These are phyloP conservation scores for Gonatopus flavifemur DNA, from an alignment of 1,140 invertebrate species.

Conservation along the genomic window DNA sequence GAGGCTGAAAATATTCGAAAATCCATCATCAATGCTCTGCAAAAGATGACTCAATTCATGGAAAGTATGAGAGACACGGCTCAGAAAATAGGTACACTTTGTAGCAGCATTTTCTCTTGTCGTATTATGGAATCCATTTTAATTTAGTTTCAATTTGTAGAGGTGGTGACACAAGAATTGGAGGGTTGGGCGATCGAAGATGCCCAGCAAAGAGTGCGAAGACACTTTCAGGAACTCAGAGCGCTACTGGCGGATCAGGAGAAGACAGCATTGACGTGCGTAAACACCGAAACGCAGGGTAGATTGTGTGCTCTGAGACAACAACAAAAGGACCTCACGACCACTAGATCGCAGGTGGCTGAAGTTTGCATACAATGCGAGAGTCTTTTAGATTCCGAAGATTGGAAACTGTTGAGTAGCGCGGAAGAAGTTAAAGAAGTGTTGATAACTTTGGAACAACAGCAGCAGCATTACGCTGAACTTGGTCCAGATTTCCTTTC, in stretches of 20 bases:
- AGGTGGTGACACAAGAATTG: constrained; percentile 50
- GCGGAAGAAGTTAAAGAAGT: constrained; percentile 60
- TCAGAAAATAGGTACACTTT: constrained; percentile 53
- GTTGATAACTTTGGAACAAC: constrained; percentile 61
- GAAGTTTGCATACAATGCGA: constrained; percentile 64
- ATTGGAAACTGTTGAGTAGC: constrained; percentile 60
- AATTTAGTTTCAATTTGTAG: constrained; percentile 25
- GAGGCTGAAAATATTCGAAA: constrained; percentile 64
- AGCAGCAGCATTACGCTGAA: constrained; percentile 64
- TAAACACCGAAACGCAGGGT: constrained; percentile 64
- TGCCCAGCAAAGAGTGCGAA: constrained; percentile 55
- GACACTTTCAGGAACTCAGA: constrained; percentile 62
- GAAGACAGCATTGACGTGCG: constrained; percentile 60
- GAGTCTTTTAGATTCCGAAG: constrained; percentile 61
- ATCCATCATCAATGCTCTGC: constrained; percentile 57
- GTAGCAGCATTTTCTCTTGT: not conserved
- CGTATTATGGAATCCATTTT: not conserved
- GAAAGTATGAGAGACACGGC: constrained; percentile 64
- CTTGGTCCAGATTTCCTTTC: constrained; percentile 61
- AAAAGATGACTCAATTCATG: constrained; percentile 62
- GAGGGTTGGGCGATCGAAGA: constrained; percentile 48
- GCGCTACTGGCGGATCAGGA: constrained; percentile 62
- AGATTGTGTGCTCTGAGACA: constrained; percentile 62
- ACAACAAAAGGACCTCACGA: constrained; percentile 63
- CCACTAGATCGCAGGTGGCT: constrained; percentile 62